Conservation (phyloP, 2,113 vertebrate species). For the Fulmarus glacialis region DNA sequence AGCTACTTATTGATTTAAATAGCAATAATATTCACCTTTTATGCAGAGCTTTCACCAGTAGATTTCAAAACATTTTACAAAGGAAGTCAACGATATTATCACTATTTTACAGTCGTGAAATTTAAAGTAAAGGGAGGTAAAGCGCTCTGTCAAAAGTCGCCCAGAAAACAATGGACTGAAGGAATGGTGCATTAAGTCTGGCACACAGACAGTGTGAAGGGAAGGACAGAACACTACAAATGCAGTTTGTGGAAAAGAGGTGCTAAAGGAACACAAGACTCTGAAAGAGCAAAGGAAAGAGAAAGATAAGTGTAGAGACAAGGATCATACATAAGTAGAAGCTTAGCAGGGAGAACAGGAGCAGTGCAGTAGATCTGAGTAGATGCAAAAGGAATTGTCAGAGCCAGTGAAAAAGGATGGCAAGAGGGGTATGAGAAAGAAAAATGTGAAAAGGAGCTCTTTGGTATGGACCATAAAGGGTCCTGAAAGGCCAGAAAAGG, state of each 20-base stretch:
- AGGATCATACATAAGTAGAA: neutral
- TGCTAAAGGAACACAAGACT: neutral
- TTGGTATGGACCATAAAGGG: neutral
- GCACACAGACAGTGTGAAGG: neutral
- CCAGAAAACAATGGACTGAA: neutral
- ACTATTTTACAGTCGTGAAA: neutral
- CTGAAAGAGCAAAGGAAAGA: neutral
- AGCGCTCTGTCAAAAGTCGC: neutral
- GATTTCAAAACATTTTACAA: neutral
- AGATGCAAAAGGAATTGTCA: neutral
- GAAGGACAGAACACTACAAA: neutral
- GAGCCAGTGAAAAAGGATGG: neutral
- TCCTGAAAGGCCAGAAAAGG: neutral
- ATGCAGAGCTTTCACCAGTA: neutral
- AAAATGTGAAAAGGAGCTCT: neutral
- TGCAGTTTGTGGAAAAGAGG: neutral
- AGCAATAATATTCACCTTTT: neutral
- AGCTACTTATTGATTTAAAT: neutral
- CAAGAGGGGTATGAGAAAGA: neutral
- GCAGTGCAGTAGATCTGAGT: neutral
- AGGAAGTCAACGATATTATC: neutral
- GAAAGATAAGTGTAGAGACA: neutral
- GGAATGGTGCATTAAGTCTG: neutral
- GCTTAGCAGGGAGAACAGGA: neutral
- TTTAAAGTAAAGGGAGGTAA: neutral